These are phyloP conservation scores for Entomobrya multifasciata DNA, from an alignment of 2,888 invertebrate species.

Conservation along the genomic window DNA sequence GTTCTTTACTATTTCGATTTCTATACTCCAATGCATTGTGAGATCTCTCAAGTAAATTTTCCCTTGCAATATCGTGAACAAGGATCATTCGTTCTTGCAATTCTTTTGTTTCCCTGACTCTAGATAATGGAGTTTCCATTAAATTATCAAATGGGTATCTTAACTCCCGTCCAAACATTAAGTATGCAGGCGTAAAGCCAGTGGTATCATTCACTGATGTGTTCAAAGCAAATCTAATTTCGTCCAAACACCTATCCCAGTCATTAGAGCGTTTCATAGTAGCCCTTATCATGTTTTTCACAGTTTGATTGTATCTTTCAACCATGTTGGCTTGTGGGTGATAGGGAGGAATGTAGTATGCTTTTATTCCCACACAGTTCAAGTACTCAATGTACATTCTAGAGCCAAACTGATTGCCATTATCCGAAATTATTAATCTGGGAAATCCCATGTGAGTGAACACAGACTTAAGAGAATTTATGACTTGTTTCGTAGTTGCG, in stretches of 20 bases:
- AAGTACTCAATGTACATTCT: constrained; percentile 52
- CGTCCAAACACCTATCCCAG: constrained; percentile 35
- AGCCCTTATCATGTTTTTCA: constrained; percentile 63
- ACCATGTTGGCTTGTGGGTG: constrained; percentile 69
- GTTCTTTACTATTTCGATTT: constrained; percentile 35
- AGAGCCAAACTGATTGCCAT: constrained; percentile 63
- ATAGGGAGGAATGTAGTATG: constrained; percentile 57
- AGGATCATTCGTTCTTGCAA: constrained; percentile 26
- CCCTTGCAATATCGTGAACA: constrained; percentile 53
- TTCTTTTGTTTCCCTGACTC: constrained; percentile 7
- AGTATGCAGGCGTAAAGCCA: constrained; percentile 61
- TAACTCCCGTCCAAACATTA: constrained; percentile 59
- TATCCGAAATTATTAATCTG: constrained; percentile 50
- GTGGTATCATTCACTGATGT: constrained; percentile 54
- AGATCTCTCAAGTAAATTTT: constrained; percentile 40
- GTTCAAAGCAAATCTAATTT: constrained; percentile 62
- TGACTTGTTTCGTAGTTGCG: constrained; percentile 33
- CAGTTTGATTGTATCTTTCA: constrained; percentile 69
- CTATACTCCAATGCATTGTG: constrained; percentile 31
- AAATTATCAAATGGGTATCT: constrained; percentile 68
- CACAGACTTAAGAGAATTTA: constrained; percentile 42
- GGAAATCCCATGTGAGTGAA: constrained; percentile 64
- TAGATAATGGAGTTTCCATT: background rate
- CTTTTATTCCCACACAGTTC: constrained; percentile 39
- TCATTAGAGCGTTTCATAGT: constrained; percentile 15